phyloP scores from a whole-genome alignment of 2,888 invertebrate genomes.

The Sialis fuliginosa region DNA sequence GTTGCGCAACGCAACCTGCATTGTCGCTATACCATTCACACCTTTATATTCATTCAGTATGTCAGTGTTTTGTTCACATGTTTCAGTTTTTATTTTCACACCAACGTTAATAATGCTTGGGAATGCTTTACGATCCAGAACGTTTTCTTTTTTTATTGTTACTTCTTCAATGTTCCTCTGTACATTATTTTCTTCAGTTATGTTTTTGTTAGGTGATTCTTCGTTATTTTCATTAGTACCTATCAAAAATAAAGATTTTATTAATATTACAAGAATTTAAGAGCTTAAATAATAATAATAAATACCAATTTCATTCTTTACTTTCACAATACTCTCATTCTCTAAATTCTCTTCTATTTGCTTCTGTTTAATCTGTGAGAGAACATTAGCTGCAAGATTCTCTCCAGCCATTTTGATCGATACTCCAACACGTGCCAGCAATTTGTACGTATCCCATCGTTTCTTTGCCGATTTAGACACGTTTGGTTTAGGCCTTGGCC shows the following conservation, averaged over 20 bases:
- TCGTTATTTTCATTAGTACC: too few relatives aligned
- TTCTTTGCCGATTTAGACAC: conserved; percentile 42
- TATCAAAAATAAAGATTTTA: too few relatives aligned
- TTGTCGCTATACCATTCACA: conserved; percentile 30
- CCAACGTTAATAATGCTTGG: not conserved
- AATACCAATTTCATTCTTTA: not conserved
- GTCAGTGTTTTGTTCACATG: conserved; percentile 9
- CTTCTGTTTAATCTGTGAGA: conserved; percentile 21
- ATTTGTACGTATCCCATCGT: conserved; percentile 64
- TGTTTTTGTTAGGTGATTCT: too few relatives aligned
- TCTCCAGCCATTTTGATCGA: conserved; percentile 63
- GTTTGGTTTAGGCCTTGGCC: conserved; percentile 27
- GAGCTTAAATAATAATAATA: too few relatives aligned
- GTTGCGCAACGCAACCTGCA: conserved; percentile 42
- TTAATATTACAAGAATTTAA: too few relatives aligned
- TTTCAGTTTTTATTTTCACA: conserved; percentile 3
- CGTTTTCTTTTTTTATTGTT: too few relatives aligned
- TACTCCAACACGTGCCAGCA: conserved; percentile 64
- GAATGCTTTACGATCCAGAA: conserved; percentile 7
- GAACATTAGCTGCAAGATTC: conserved; percentile 29
- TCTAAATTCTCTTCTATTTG: conserved; percentile 10
- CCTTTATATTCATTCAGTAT: conserved; percentile 14
- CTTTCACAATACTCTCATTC: conserved; percentile 4
- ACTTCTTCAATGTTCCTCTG: too few relatives aligned
- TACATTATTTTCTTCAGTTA: too few relatives aligned